phyloP scores from a whole-genome alignment of 2,113 vertebrate genomes.

The Oncorhynchus tshawytscha region DNA sequence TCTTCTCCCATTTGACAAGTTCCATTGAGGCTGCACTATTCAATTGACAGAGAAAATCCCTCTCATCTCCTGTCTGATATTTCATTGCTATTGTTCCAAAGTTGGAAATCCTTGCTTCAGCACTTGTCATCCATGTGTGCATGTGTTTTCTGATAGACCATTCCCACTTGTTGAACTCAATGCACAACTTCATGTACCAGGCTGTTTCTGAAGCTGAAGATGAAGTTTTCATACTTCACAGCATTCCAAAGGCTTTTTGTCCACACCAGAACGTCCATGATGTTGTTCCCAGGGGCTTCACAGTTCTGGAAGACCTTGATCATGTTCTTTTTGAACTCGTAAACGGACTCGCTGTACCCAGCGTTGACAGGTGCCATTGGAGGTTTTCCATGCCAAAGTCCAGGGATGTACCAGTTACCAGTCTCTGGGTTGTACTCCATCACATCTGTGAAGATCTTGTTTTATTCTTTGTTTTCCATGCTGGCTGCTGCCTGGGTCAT shows the following conservation, averaged over 20 bases:
- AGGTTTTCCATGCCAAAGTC: constrained; percentile 71
- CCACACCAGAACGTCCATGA: constrained; percentile 57
- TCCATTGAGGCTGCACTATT: constrained; percentile 18
- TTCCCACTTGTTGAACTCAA: constrained; percentile 62
- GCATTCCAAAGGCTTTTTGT: constrained; percentile 63
- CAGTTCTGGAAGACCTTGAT: constrained; percentile 27
- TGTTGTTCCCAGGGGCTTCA: constrained; percentile 20
- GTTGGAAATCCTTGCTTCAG: constrained; percentile 60
- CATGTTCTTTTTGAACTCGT: constrained; percentile 64
- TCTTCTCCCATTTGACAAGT: constrained; percentile 38
- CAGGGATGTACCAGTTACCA: constrained; percentile 66
- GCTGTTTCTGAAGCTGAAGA: constrained; percentile 71
- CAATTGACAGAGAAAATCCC: constrained; percentile 7
- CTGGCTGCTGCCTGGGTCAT: constrained; percentile 66
- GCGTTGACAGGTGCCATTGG: constrained; percentile 70
- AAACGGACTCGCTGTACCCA: constrained; percentile 62
- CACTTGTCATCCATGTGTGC: constrained; percentile 41
- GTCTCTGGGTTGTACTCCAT: constrained; percentile 63
- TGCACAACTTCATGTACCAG: constrained; percentile 61
- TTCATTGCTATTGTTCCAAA: constrained; percentile 31
- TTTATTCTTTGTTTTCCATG: constrained; percentile 73
- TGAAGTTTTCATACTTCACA: constrained; percentile 72
- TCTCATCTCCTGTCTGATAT: constrained; percentile 18
- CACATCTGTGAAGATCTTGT: constrained; percentile 66
- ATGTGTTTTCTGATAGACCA: constrained; percentile 61